A percentile compares a stretch with the other conserved stretches of the same genome.
These are phyloP conservation scores for Anser cygnoides DNA, from an alignment of 2,113 vertebrate species.

Conservation along the genomic window DNA sequence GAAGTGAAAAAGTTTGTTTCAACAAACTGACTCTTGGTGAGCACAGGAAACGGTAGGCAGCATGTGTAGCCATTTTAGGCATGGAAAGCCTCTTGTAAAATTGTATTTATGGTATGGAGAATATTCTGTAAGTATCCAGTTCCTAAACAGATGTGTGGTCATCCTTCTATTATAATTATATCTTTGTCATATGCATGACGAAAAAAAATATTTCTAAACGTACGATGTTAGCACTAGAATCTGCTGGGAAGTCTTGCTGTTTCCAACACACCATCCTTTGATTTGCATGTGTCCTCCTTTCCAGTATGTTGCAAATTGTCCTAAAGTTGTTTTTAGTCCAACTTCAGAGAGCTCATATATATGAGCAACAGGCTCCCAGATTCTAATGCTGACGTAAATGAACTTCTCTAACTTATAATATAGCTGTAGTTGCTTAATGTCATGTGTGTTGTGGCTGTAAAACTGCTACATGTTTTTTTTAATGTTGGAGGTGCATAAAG, in stretches of 20 bases:
- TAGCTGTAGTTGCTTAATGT: not conserved
- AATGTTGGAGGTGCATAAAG: not conserved
- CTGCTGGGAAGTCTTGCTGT: not conserved
- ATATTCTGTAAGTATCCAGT: not conserved
- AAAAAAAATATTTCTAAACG: not conserved
- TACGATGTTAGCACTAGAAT: not conserved
- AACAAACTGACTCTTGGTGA: not conserved
- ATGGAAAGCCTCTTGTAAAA: not conserved
- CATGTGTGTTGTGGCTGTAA: not conserved
- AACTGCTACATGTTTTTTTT: not conserved
- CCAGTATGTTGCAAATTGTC: not conserved
- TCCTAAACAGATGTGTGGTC: not conserved
- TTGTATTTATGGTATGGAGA: not conserved
- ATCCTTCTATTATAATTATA: not conserved
- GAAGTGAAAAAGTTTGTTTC: not conserved
- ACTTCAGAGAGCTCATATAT: not conserved
- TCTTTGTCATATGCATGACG: not conserved
- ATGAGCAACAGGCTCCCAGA: not conserved
- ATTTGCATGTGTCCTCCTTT: not conserved
- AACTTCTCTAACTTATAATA: not conserved
- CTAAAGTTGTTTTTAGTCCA: not conserved
- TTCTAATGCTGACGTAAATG: not conserved
- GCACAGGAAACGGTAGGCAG: not conserved
- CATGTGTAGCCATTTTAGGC: not conserved
- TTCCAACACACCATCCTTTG: not conserved